phyloP scores from a whole-genome alignment of 2,113 vertebrate genomes.

The Agelaius phoeniceus region DNA sequence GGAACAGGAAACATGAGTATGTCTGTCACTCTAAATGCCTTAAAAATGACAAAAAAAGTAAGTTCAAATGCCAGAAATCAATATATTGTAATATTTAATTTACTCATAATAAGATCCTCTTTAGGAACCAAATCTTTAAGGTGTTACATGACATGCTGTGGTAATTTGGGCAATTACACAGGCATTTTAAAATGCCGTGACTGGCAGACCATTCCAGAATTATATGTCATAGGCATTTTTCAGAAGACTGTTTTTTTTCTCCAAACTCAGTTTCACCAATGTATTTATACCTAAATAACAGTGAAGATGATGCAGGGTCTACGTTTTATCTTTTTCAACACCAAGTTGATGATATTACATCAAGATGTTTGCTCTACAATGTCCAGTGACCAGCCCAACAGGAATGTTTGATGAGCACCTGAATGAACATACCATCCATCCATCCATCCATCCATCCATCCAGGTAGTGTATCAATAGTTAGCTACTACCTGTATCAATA shows the following conservation, averaged over 20 bases:
- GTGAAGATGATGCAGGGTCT: background rate
- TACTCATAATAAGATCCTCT: background rate
- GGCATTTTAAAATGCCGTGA: background rate
- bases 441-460: background rate
- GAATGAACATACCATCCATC: background rate
- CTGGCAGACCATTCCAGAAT: background rate
- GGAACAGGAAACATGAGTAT: background rate
- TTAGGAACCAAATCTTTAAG: background rate
- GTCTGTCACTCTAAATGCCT: background rate
- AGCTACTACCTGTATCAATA: background rate
- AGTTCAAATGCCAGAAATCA: constrained; percentile 35
- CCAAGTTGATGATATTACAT: fast-evolving
- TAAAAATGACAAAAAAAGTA: constrained; percentile 1
- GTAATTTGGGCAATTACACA: background rate
- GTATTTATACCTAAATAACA: background rate
- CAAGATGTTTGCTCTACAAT: background rate
- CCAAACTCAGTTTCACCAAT: background rate
- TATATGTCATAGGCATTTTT: background rate
- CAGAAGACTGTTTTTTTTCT: background rate
- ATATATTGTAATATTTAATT: constrained; percentile 23
- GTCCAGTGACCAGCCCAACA: background rate
- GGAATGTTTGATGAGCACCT: background rate
- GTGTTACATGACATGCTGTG: background rate
- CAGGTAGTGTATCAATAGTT: background rate
- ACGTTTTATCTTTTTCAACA: background rate